phyloP scores from a whole-genome alignment of 2,888 invertebrate species.

The Allolobophora icterica region DNA sequence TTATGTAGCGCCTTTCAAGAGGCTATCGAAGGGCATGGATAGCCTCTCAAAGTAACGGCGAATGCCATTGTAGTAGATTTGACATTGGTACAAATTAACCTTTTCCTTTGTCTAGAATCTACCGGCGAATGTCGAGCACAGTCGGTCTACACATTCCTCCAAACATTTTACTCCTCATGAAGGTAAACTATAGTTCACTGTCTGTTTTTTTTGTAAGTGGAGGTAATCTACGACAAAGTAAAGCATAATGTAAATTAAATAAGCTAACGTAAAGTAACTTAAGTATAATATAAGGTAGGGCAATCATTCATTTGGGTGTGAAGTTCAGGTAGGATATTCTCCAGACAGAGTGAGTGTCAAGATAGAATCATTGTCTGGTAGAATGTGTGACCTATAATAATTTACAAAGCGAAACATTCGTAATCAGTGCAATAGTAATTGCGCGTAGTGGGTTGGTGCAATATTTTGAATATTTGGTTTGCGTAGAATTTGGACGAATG shows the following conservation, averaged over 20 bases:
- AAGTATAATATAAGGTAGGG: too few species aligned
- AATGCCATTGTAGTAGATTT: neutral
- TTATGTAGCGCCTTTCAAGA: neutral
- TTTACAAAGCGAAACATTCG: neutral
- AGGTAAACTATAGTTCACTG: constrained; percentile 70
- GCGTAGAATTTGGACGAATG: constrained; percentile 78
- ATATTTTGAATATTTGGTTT: neutral
- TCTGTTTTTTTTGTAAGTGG: too few species aligned
- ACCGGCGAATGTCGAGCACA: constrained; percentile 71
- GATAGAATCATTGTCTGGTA: neutral
- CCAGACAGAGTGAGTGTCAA: neutral
- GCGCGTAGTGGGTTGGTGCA: neutral
- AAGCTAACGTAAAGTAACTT: too few species aligned
- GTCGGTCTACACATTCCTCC: constrained; percentile 83
- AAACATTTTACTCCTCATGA: constrained; percentile 83
- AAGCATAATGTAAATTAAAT: too few species aligned
- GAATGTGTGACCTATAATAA: neutral
- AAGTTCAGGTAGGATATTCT: neutral
- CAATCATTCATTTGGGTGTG: neutral
- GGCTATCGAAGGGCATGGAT: neutral
- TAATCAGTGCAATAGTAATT: neutral
- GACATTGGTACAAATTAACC: neutral
- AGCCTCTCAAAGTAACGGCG: neutral
- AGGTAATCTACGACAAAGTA: too few species aligned
- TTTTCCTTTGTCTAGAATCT: neutral